Evolutionary conservation across 2,797 vertebrate species (phyloP), one percentile per base, ranked within the genome.

Genomic region (Ctenopoma multispine): DNA sequence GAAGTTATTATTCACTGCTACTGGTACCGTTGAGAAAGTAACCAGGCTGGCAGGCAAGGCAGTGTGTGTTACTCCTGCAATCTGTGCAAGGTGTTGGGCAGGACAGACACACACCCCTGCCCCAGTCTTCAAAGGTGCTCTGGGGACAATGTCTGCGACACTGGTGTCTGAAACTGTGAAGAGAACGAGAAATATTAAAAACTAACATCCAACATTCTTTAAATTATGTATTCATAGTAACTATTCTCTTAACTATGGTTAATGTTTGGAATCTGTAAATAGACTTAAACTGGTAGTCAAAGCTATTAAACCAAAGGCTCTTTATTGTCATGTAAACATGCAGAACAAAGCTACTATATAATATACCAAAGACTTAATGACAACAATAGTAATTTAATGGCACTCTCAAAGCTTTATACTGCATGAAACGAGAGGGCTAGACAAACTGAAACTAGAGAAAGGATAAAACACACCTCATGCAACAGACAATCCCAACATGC

Each of bases 101-200:
- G 74, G 81, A 63, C 69, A 94, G 72, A 74, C 95, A 96, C 67
- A 92, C 61, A 47, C 90, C 89, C 46, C 93, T 74, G 18, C 77
- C 81, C 44, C 57, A 73, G 68, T 96, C 93, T 68, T 93, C 90
- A 6, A 91, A 95, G 44, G 90, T 94, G 87, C 90, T 92, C 82
- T 90, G 92, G 9, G 95, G 95, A 69, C 95, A 96, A 80, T 94
- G 93, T 61, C 87, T 87, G 36, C 93, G 93, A 88, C 95, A 96
- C 87, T 93, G 94, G 68, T 93, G 93, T 72, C 88, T 92, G 89
- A 93, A 95, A 63, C 95, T 96, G 72, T 7, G 71, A 63, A 80
- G 36, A 57, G 13, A 85, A 63, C 66, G 3, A 46, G 4, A 46
- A 46, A n/a, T 46, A 63, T 58, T 63, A 15, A 68, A 77, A 77